Conservation (phyloP, 2,888 invertebrate genomes). For the Mechanitis mazaeus region DNA sequence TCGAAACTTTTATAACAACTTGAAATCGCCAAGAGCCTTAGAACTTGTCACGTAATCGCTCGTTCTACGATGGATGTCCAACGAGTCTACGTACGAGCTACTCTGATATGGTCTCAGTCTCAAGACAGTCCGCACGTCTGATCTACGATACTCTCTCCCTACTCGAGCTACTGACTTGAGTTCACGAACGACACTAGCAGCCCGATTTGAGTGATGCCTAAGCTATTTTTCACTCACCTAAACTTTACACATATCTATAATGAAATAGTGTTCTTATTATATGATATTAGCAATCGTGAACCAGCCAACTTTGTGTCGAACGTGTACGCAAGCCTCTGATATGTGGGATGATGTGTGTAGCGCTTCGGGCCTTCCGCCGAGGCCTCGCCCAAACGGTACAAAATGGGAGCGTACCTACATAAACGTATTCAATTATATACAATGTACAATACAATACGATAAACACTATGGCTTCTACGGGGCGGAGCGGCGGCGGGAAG, state of each 20-base stretch:
- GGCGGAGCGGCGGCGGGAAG: constrained; percentile 57
- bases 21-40: constrained; percentile 40
- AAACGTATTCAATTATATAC: constrained; percentile 69
- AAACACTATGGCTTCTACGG: constrained; percentile 61
- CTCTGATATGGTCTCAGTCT: constrained; percentile 76
- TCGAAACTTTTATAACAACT: constrained; percentile 50
- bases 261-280: constrained; percentile 3
- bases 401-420: constrained; percentile 66
- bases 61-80: constrained; percentile 69
- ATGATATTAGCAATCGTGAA: constrained; percentile 6
- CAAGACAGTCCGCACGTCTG: constrained; percentile 73
- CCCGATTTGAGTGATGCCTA: constrained; percentile 15
- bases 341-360: constrained; percentile 74
- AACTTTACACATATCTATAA: background rate
- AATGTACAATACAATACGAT: constrained; percentile 71
- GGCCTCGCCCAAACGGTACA: constrained; percentile 57
- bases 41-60: constrained; percentile 45
- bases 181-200: constrained; percentile 48
- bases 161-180: constrained; percentile 70
- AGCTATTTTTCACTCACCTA: constrained; percentile 10
- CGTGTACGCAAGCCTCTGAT: constrained; percentile 69
- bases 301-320: constrained; percentile 38
- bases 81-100: constrained; percentile 59
- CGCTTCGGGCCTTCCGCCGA: constrained; percentile 54
- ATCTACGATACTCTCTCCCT: constrained; percentile 71